Evolutionary conservation across 2,888 invertebrate genomes (phyloP), one percentile per base, ranked within the genome.

Genomic region (Cetonia aurata): DNA sequence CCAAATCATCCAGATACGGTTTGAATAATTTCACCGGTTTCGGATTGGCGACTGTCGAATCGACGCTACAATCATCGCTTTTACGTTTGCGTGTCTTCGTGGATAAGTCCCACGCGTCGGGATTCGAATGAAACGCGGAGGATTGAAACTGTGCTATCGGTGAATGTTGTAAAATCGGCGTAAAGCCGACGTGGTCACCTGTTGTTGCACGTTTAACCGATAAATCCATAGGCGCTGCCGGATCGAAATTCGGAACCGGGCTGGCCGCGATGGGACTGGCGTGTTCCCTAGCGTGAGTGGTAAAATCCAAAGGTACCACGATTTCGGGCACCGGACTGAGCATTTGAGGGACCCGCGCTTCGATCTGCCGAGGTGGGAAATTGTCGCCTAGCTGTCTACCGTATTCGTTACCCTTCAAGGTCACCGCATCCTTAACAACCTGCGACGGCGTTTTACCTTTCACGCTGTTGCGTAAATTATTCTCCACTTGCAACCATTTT

Each of bases 401-500:
- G 72, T 75, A 71, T 67, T 72, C 75, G 72, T 69, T 73, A 71
- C 73, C 76, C 77, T 80, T 81, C 82, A 83, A 83, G 82, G 83
- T 79, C 81, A 81, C 79, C 62, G 33, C 33, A 62, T 62, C 62
- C 48, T 62, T 62, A 48, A 62, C 62, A 62, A 62, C 62, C 62
- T 50, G 50, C 62, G 62, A 48, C 50, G 46, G 48, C 48, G 37
- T 48, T 48, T 75, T 73, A 79, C 78, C 82, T 79, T 88, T 88
- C 73, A 94, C 91, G 77, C 92, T 92, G 72, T 91, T 93, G 79
- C 94, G 88, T 74, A 95, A 85, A 82, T 91, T 91, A 72, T 90
- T 89, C 84, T 95, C 95, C 79, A 92, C 93, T 85, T 95, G 95
- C 75, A 96, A 86, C 95, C 95, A 96, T 87, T 96, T 95, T 85